A percentile compares a stretch with the other conserved stretches of the same genome.
These are phyloP conservation scores for Ephestia elutella DNA, from an alignment of 1,140 invertebrate genomes.

Conservation along the genomic window DNA sequence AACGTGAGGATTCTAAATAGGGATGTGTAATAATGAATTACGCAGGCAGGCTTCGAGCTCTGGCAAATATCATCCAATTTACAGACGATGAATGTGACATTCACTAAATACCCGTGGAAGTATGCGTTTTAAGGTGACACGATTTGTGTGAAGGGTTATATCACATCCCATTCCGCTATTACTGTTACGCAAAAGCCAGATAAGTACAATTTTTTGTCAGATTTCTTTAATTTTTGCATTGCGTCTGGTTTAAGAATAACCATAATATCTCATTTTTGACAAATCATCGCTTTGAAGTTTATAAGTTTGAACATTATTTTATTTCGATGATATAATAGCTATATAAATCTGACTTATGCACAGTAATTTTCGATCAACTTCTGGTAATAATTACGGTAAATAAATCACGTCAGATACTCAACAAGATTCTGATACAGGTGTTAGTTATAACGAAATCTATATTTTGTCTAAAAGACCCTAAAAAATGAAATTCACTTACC, in stretches of 20 bases:
- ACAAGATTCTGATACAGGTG: no score
- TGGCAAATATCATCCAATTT: not conserved
- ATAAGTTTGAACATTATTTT: no score
- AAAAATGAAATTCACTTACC: no score
- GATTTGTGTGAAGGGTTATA: not conserved
- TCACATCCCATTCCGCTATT: not conserved
- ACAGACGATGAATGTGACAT: not conserved
- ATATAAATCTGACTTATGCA: no score
- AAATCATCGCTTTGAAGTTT: no score
- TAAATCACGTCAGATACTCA: no score
- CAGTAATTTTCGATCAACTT: no score
- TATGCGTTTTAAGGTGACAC: not conserved
- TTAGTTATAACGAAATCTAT: no score
- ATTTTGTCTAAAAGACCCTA: no score
- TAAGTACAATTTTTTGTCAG: not conserved
- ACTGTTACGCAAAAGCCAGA: not conserved
- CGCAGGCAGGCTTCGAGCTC: not conserved
- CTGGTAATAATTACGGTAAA: no score
- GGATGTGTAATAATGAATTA: not conserved
- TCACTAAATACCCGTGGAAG: not conserved
- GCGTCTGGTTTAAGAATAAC: not conserved
- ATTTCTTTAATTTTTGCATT: not conserved
- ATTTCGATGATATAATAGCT: no score
- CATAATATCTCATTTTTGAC: no score
- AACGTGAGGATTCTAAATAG: not conserved